Percentiles rank a stretch among this genome's conserved stretches.
These are phyloP conservation scores for Cataglyphis livida DNA, from an alignment of 2,888 invertebrate genomes.

Conservation along the genomic window DNA sequence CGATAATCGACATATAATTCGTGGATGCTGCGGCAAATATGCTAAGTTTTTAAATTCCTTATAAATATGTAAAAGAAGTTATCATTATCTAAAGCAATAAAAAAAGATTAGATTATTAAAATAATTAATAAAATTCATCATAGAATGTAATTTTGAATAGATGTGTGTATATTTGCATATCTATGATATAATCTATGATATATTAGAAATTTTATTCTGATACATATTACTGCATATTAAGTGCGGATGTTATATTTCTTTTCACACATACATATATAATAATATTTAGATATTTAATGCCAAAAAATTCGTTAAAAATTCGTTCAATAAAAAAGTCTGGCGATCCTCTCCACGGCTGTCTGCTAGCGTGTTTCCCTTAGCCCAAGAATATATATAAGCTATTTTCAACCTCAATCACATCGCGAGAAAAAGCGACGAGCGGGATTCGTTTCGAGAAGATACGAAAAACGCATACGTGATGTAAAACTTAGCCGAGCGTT, in stretches of 20 bases:
- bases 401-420: slow-evolving; percentile 45
- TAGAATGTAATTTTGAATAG: background rate
- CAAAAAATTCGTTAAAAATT: background rate
- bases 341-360: background rate
- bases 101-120: background rate
- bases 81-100: background rate
- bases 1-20: slow-evolving; percentile 7
- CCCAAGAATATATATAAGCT: slow-evolving; percentile 39
- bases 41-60: slow-evolving; percentile 5
- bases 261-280: background rate
- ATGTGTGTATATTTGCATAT: background rate
- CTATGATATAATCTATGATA: no score
- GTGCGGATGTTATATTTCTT: background rate
- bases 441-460: slow-evolving; percentile 11
- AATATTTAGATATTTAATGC: slow-evolving; percentile 5
- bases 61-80: background rate
- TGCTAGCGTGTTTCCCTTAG: slow-evolving; percentile 31
- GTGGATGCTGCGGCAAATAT: background rate
- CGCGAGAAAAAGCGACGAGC: slow-evolving; percentile 19
- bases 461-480: slow-evolving; percentile 15
- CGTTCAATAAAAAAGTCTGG: slow-evolving; percentile 13
- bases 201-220: background rate
- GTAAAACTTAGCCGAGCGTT: background rate
- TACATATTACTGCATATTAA: background rate
- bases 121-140: background rate